Conservation (phyloP, 2,113 vertebrate genomes). For the Meriones unguiculatus region DNA sequence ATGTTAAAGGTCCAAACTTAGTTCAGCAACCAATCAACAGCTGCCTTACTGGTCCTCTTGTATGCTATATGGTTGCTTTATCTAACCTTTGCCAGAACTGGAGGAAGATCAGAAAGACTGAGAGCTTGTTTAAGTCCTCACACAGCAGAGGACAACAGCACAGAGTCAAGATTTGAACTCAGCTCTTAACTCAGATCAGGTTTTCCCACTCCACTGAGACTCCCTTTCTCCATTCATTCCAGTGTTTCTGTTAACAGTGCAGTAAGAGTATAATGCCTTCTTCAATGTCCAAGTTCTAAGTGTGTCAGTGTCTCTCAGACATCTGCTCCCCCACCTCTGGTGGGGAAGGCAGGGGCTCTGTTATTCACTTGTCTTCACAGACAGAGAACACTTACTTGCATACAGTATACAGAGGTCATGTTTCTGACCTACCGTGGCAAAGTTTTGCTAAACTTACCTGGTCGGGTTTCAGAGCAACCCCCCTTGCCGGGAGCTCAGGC, state of each 20-base stretch:
- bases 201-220: background rate
- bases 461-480: background rate
- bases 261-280: background rate
- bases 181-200: slow-evolving; percentile 17
- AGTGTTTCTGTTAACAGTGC: background rate
- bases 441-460: background rate
- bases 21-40: background rate
- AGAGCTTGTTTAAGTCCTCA: background rate
- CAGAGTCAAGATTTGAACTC: slow-evolving; percentile 18
- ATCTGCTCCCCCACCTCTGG: background rate
- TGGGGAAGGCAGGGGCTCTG: fast-evolving
- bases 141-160: background rate
- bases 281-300: background rate
- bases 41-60: background rate
- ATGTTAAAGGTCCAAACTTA: background rate
- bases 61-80: background rate
- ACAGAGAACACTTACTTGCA: background rate
- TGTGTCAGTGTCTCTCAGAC: background rate
- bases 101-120: background rate
- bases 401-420: background rate
- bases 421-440: background rate
- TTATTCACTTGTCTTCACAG: background rate
- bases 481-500: background rate
- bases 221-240: background rate
- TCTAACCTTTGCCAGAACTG: slow-evolving; percentile 9